Base-by-base conservation (phyloP, 2,888 invertebrate species). In the Chloroclysta siterata region DNA sequence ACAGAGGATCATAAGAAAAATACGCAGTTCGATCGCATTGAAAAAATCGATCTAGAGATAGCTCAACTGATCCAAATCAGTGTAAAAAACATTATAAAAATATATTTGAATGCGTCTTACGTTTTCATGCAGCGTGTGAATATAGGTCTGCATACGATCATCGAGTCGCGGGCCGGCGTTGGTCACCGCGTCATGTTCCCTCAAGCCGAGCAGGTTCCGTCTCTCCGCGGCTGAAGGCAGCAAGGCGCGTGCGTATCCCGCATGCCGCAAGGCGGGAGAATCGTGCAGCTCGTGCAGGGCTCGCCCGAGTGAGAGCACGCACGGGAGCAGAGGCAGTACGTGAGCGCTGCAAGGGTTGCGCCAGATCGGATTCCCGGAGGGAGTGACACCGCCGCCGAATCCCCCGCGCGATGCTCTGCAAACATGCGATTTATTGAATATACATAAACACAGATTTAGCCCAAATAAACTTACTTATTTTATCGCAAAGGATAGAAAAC, bases 261-360 rank as follows among this genome's bases (percentile, higher is more conserved):
- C 93, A 60, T 96, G 95, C 0, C 96, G 90, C 39, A 94, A 87
- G n/a, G 95, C 95, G 44, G 94, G 94, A 1, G 96, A 95, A 53
- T 95, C 95, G 88, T 97, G 97, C 71, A 98, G 89, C 76, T 95
- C 95, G 89, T 98, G 97, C 73, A 97, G 94, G 29, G 97, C 95
- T 70, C 96, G 95, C 63, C 96, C 94, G n/a, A 98, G 92, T 0
- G 95, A 94, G 48, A 98, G 94, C 46, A 98, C 94, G 71, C 96
- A 96, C 10, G 97, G 97, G 71, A 98, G 89, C 62, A 97, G 90
- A 0, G 97, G 97, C 70, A 97, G 94, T 70, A 98, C 95, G 84
- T 98, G 97, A 17, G 95, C 94, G 0, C 97, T 95, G 60, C 97
- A 97, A 17, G 98, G 98, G 93, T 98, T 98, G 67, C 97, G 95